Evolutionary conservation across 2,888 invertebrate genomes (phyloP).

Genomic region (Synergus itoensis): DNA sequence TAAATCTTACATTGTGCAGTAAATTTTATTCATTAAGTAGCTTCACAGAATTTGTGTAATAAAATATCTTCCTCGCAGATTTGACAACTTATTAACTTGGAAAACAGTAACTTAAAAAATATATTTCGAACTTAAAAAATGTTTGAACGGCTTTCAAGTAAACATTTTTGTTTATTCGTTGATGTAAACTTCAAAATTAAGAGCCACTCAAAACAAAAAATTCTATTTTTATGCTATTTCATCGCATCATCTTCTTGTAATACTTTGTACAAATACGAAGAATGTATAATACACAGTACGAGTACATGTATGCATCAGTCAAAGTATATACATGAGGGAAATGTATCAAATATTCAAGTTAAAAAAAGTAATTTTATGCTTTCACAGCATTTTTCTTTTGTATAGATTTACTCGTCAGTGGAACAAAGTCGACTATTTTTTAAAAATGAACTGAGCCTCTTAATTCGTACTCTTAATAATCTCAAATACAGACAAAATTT

Average conservation of each 20-base stretch:
- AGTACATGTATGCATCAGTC: not conserved
- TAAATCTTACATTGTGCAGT: not conserved
- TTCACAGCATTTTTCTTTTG: not conserved
- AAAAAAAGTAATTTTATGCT: not conserved
- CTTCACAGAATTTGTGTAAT: slow-evolving; percentile 29
- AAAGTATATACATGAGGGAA: not conserved
- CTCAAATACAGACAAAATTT: not conserved
- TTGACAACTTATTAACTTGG: not conserved
- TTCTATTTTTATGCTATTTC: not conserved
- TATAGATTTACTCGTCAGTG: not conserved
- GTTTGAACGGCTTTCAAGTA: not conserved
- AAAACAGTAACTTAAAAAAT: not conserved
- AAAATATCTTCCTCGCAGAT: slow-evolving; percentile 27
- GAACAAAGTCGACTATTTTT: not conserved
- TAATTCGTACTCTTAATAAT: not conserved
- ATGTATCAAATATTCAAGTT: slow-evolving; percentile 3
- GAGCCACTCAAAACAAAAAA: not conserved
- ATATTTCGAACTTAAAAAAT: not conserved
- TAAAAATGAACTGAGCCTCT: not conserved
- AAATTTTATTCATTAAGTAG: slow-evolving; percentile 24
- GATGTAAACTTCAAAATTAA: not conserved
- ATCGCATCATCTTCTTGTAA: not conserved
- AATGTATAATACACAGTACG: not conserved
- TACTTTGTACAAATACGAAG: not conserved
- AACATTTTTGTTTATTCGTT: not conserved